phyloP scores from a whole-genome alignment of 2,888 invertebrate species.

The Hemithea aestivaria region DNA sequence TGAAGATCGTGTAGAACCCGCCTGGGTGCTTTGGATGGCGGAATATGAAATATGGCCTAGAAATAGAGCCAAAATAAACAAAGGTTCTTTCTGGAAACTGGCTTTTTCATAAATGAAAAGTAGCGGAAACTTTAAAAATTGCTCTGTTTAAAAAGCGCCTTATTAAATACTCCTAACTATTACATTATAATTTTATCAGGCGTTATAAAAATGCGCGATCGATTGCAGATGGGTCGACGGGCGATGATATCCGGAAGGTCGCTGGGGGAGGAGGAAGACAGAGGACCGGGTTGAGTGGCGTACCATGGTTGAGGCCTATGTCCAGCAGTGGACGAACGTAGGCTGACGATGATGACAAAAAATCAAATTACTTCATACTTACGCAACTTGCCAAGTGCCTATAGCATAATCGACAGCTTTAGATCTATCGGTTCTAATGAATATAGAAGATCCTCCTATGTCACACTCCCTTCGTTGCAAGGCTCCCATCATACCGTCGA shows the following conservation, averaged over 20 bases:
- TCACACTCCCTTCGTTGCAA: conserved; percentile 79
- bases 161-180: neutral
- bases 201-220: neutral
- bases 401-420: conserved; percentile 78
- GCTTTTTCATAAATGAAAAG: too few relatives aligned
- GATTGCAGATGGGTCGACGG: too few relatives aligned
- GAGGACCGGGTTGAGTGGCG: too few relatives aligned
- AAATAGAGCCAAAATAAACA: conserved; percentile 16
- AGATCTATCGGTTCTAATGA: conserved; percentile 81
- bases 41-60: conserved; percentile 82
- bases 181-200: neutral
- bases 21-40: conserved; percentile 82
- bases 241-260: too few relatives aligned
- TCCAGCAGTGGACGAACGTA: too few relatives aligned
- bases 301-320: too few relatives aligned
- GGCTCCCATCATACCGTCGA: conserved; percentile 82
- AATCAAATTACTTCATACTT: too few relatives aligned
- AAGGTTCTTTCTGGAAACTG: too few relatives aligned
- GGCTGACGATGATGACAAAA: too few relatives aligned
- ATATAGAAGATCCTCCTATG: conserved; percentile 83
- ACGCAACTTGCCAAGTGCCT: conserved; percentile 77
- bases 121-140: too few relatives aligned
- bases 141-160: neutral
- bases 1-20: conserved; percentile 80
- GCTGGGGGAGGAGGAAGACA: too few relatives aligned